These are phyloP conservation scores for Campopleginae sp. DNA, from an alignment of 2,888 invertebrate species.

Conservation along the genomic window DNA sequence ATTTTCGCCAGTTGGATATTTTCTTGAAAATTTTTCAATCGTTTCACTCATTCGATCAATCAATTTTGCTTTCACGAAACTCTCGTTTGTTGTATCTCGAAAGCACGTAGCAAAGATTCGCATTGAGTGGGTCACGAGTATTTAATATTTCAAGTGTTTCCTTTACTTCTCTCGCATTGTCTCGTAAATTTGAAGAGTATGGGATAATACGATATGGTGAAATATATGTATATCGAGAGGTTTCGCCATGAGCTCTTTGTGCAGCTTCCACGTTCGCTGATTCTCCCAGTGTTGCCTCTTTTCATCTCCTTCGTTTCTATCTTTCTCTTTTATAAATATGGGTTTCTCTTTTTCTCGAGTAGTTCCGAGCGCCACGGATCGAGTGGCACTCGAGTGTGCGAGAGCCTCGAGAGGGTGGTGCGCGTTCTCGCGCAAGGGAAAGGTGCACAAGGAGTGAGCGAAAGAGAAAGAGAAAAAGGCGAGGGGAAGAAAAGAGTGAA, in stretches of 20 bases:
- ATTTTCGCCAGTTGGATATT: neutral
- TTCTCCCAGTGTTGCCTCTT: conserved; percentile 35
- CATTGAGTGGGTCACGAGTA: conserved; percentile 1
- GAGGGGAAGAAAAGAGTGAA: conserved; percentile 9
- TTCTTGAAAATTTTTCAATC: neutral
- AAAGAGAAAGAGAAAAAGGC: conserved; percentile 32
- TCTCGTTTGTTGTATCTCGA: neutral
- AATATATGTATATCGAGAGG: conserved; percentile 38
- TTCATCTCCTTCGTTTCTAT: conserved; percentile 22
- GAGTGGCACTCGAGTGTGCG: conserved; percentile 63
- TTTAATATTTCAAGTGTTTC: conserved; percentile 41
- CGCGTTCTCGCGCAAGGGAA: conserved; percentile 61
- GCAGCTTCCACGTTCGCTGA: conserved; percentile 57
- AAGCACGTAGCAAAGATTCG: neutral
- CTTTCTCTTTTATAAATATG: conserved; percentile 15
- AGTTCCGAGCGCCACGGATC: conserved; percentile 60
- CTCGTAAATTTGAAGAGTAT: conserved; percentile 40
- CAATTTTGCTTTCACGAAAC: neutral
- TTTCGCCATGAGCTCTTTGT: conserved; percentile 45
- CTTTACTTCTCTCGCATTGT: conserved; percentile 52
- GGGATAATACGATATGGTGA: conserved; percentile 16
- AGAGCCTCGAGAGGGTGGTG: conserved; percentile 63
- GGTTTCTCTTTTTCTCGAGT: conserved; percentile 59
- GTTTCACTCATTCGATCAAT: neutral
- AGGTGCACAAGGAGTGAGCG: conserved; percentile 6